Percentiles rank a stretch among this genome's conserved stretches.
These are phyloP conservation scores for Melieria omissa DNA, from an alignment of 2,888 invertebrate genomes.

Conservation along the genomic window DNA sequence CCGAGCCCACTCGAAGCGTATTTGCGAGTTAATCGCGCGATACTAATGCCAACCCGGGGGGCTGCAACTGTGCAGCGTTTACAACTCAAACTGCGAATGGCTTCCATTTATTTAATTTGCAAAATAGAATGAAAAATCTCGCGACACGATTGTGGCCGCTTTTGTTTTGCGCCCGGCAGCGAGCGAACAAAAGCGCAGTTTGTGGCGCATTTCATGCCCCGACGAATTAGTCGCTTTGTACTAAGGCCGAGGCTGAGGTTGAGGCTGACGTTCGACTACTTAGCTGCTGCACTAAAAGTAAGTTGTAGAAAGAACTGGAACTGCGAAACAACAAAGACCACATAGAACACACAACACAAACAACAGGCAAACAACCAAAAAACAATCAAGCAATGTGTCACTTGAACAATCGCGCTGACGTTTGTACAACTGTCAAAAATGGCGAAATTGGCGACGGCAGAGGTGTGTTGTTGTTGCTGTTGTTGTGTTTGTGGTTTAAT, in stretches of 20 bases:
- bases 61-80: background rate
- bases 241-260: too few relatives aligned
- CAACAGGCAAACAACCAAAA: slow-evolving; percentile 23
- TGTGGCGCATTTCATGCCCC: slow-evolving; percentile 39
- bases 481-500: slow-evolving; percentile 45
- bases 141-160: background rate
- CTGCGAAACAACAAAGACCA: too few relatives aligned
- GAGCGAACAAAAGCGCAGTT: slow-evolving; percentile 51
- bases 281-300: too few relatives aligned
- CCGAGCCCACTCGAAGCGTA: background rate
- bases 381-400: slow-evolving; percentile 17
- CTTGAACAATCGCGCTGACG: slow-evolving; percentile 1
- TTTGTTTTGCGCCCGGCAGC: slow-evolving; percentile 31
- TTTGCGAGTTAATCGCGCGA: slow-evolving; percentile 42
- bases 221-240: background rate
- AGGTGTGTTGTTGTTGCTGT: background rate
- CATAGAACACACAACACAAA: slow-evolving; percentile 7
- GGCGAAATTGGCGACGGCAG: background rate
- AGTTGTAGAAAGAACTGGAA: too few relatives aligned
- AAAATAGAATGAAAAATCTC: slow-evolving; percentile 10
- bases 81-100: background rate
- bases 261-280: too few relatives aligned
- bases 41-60: slow-evolving; percentile 44
- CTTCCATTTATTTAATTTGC: slow-evolving; percentile 23
- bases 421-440: background rate